phyloP scores from a whole-genome alignment of 1,140 invertebrate genomes.

The Artemia franciscana region DNA sequence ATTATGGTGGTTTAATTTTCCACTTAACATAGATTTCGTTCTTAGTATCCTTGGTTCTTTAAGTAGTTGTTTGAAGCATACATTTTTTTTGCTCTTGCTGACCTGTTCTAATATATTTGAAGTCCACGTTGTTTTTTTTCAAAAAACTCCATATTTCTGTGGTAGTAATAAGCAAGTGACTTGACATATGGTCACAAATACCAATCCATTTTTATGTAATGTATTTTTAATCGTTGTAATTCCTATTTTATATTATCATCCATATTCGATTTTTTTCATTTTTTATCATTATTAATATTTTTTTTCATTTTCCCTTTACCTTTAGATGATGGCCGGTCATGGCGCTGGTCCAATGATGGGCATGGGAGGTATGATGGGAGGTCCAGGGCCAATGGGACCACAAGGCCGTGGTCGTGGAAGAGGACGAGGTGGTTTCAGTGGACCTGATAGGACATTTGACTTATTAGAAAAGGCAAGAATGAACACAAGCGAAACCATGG shows the following conservation, averaged over 20 bases:
- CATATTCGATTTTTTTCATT: no score
- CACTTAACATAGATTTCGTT: neutral
- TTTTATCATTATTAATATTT: neutral
- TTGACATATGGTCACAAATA: neutral
- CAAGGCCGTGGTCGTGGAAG: neutral
- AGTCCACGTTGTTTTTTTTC: neutral
- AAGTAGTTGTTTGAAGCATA: neutral
- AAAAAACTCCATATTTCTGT: neutral
- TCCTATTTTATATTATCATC: neutral
- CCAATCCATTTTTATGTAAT: neutral
- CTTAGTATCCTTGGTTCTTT: neutral
- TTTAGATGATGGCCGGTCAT: neutral
- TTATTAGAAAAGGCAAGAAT: neutral
- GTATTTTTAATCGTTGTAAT: neutral
- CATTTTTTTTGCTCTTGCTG: neutral
- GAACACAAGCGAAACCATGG: neutral
- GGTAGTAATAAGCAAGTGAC: neutral
- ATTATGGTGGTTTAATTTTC: neutral
- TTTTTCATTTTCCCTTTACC: neutral
- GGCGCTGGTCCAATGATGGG: neutral
- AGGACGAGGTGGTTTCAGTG: neutral
- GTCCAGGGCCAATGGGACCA: no score
- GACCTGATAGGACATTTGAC: neutral
- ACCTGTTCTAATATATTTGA: neutral
- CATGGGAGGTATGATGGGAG: neutral